phyloP scores from a whole-genome alignment of 2,888 invertebrate genomes.

The Eucera pruinosa region DNA sequence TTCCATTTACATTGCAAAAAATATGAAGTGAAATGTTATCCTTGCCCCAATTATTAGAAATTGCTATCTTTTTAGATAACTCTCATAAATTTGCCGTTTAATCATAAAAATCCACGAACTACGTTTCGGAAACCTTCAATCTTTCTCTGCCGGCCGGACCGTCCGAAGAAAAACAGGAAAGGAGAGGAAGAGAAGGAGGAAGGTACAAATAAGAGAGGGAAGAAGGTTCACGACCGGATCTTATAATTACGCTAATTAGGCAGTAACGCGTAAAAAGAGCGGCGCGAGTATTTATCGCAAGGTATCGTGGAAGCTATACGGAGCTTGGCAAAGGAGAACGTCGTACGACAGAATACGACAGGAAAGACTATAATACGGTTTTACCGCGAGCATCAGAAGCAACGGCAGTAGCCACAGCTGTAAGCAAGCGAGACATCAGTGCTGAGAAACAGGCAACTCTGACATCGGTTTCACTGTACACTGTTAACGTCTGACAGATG shows the following conservation, averaged over 20 bases:
- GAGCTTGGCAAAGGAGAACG: conserved; percentile 51
- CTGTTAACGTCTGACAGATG: conserved; percentile 25
- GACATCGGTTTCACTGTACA: conserved; percentile 48
- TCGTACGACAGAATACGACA: conserved; percentile 64
- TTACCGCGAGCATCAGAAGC: conserved; percentile 74
- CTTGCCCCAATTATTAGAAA: background rate
- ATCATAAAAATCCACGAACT: conserved; percentile 2
- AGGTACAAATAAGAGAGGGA: conserved; percentile 19
- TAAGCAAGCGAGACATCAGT: conserved; percentile 42
- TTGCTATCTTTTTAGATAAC: background rate
- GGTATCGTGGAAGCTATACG: conserved; percentile 51
- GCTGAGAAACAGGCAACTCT: conserved; percentile 41
- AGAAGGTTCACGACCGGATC: conserved; percentile 58
- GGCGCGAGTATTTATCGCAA: conserved; percentile 66
- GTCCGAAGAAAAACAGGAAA: conserved; percentile 34
- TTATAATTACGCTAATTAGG: conserved; percentile 69
- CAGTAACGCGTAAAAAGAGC: conserved; percentile 65
- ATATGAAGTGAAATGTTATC: background rate
- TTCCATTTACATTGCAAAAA: background rate
- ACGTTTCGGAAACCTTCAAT: conserved; percentile 20
- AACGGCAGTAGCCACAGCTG: conserved; percentile 85
- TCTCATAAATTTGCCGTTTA: background rate
- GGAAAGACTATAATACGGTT: conserved; percentile 80
- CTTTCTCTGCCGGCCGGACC: background rate
- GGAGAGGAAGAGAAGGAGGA: conserved; percentile 8